phyloP scores from a whole-genome alignment of 2,888 invertebrate species.

The Euphydryas editha region DNA sequence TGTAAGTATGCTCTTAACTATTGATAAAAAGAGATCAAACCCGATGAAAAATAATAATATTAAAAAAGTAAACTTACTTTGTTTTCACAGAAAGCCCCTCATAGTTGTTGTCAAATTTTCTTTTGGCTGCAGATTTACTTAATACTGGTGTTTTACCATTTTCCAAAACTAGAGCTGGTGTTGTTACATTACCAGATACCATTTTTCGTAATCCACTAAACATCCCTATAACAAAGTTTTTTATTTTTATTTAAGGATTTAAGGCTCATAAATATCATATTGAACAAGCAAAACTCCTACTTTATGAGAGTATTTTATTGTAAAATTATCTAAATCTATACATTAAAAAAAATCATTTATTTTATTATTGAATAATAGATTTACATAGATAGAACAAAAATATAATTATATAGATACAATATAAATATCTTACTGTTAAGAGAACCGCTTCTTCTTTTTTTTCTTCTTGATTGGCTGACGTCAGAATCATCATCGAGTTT shows the following conservation, averaged over 20 bases:
- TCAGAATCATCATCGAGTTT: constrained; percentile 79
- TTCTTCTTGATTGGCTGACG: constrained; percentile 84
- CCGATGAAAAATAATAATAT: no score
- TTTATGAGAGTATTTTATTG: no score
- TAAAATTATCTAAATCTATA: no score
- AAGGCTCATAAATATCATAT: no score
- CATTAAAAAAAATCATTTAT: no score
- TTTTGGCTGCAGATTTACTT: constrained; percentile 85
- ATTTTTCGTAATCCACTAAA: constrained; percentile 90
- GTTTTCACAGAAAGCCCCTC: constrained; percentile 86
- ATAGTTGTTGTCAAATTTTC: constrained; percentile 82
- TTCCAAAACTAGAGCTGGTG: constrained; percentile 74
- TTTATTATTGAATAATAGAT: no score
- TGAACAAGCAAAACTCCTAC: no score
- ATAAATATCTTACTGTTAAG: constrained; percentile 87
- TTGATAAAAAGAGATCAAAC: no score
- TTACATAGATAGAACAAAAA: neutral
- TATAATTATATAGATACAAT: constrained; percentile 14
- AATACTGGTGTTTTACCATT: constrained; percentile 82
- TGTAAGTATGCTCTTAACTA: no score
- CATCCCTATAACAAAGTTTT: constrained; percentile 82
- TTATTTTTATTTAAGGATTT: neutral
- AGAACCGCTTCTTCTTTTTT: constrained; percentile 93
- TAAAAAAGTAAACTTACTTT: constrained; percentile 76
- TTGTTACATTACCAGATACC: constrained; percentile 86